Percentiles rank a stretch among this genome's conserved stretches.
phyloP scores from a whole-genome alignment of 2,888 invertebrate genomes.

The Cephalotes varians region DNA sequence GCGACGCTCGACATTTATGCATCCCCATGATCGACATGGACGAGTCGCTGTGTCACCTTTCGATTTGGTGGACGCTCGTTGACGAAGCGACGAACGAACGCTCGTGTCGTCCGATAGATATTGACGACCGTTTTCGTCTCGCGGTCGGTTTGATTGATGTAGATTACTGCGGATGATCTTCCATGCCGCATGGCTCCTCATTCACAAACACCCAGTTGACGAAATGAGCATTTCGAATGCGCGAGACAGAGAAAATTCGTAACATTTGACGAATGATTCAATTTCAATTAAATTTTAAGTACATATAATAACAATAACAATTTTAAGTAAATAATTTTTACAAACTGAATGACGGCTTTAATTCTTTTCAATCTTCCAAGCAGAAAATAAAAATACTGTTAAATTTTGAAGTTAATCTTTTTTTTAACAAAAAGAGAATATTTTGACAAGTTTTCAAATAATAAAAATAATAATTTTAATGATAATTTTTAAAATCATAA shows the following conservation, averaged over 20 bases:
- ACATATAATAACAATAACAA: no score
- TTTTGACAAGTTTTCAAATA: background rate
- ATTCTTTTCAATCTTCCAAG: background rate
- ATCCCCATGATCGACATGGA: constrained; percentile 28
- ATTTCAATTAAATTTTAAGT: no score
- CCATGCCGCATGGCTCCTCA: constrained; percentile 7
- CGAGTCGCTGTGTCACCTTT: constrained; percentile 42
- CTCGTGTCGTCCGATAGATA: background rate
- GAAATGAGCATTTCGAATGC: constrained; percentile 17
- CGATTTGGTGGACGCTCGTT: constrained; percentile 32
- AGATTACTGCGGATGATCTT: constrained; percentile 38
- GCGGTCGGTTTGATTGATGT: constrained; percentile 22
- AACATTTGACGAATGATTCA: background rate
- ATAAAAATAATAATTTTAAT: background rate
- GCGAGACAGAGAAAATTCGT: constrained; percentile 7
- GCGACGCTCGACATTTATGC: constrained; percentile 37
- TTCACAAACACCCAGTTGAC: background rate
- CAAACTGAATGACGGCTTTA: background rate
- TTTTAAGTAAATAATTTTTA: background rate
- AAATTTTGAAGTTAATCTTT: background rate
- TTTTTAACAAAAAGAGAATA: background rate
- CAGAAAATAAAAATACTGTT: background rate
- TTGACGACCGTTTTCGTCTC: constrained; percentile 42
- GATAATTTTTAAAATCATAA: background rate
- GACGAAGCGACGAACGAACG: constrained; percentile 46